phyloP scores from a whole-genome alignment of 1,140 invertebrate genomes.

The Tenebrio molitor region DNA sequence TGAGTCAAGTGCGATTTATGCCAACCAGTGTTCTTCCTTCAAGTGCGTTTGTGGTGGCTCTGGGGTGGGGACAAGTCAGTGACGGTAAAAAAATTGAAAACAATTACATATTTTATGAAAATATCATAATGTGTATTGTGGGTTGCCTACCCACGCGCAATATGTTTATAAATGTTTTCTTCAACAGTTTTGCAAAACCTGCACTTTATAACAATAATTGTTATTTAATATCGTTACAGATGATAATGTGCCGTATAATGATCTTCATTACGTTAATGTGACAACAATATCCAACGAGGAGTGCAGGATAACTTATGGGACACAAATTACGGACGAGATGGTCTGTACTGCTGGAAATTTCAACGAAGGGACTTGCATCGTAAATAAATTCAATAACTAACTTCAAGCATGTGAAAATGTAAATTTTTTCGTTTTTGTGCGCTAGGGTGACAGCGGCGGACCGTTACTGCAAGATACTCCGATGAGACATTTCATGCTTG shows the following conservation, averaged over 20 bases:
- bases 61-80: conserved; percentile 2
- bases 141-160: no score
- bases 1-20: background rate
- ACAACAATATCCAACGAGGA: background rate
- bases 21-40: background rate
- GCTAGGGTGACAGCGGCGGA: background rate
- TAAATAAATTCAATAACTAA: background rate
- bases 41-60: background rate
- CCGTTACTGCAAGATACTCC: background rate
- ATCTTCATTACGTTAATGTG: background rate
- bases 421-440: no score
- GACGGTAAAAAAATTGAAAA: background rate
- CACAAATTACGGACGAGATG: conserved; percentile 9
- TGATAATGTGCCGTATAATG: no score
- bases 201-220: no score
- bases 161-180: no score
- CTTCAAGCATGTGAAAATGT: no score
- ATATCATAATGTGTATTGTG: no score
- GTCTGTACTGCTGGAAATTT: background rate
- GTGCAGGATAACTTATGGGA: background rate
- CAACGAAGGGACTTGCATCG: no score
- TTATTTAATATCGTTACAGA: no score
- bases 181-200: no score
- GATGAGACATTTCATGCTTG: background rate
- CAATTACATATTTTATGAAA: background rate